Conservation (phyloP, 2,113 vertebrate genomes). For the Phodopus roborovskii region DNA sequence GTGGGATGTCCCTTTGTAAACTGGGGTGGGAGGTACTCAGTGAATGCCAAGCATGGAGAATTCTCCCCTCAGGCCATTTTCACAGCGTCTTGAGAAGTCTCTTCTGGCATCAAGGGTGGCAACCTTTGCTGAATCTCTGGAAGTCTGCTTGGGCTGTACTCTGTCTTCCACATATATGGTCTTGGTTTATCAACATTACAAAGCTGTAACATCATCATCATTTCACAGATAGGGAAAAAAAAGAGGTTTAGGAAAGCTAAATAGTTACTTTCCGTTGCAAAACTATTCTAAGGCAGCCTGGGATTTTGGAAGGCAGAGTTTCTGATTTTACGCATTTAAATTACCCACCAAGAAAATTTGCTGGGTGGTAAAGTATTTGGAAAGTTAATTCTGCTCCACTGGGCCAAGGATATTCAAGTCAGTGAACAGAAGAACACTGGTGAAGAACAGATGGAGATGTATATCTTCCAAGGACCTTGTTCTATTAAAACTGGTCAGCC, state of each 20-base stretch:
- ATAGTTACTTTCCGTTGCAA: neutral
- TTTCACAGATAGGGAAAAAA: constrained; percentile 4
- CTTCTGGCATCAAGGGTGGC: neutral
- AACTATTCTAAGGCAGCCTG: neutral
- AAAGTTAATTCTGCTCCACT: constrained; percentile 45
- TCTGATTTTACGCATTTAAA: constrained; percentile 12
- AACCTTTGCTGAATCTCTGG: neutral
- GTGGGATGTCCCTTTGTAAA: neutral
- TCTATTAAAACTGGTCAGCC: constrained; percentile 25
- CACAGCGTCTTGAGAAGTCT: neutral
- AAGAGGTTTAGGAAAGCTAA: neutral
- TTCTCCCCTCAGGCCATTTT: neutral
- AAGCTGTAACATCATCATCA: neutral
- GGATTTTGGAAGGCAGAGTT: neutral
- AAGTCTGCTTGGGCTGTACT: neutral
- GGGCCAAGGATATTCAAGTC: constrained; percentile 36
- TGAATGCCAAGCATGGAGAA: neutral
- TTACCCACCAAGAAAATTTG: neutral
- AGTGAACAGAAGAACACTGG: neutral
- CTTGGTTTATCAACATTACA: neutral
- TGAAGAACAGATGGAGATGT: neutral
- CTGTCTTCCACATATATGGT: neutral
- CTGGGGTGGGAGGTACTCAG: neutral
- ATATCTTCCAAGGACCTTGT: constrained; percentile 33
- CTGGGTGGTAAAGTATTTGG: constrained; percentile 33